phyloP scores from a whole-genome alignment of 2,888 invertebrate genomes.

The Trachelus stipa region DNA sequence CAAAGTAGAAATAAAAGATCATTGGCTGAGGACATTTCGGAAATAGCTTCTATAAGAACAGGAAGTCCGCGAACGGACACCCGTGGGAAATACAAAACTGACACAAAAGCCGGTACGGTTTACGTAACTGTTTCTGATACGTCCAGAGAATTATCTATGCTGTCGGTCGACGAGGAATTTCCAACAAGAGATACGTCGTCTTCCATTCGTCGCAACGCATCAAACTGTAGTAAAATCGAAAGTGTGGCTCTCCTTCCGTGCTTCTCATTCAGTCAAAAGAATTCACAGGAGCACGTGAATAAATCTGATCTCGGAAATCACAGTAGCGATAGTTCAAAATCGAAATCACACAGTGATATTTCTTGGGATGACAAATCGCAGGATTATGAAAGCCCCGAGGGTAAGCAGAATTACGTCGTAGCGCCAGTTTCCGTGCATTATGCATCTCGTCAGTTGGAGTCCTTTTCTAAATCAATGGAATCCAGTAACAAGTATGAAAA shows the following conservation, averaged over 20 bases:
- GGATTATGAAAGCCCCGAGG: slow-evolving; percentile 5
- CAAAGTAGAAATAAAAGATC: slow-evolving; percentile 27
- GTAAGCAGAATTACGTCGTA: slow-evolving; percentile 21
- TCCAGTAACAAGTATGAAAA: not conserved
- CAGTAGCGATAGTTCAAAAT: not conserved
- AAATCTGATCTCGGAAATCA: not conserved
- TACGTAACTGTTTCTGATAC: not conserved
- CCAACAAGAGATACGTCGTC: slow-evolving; percentile 22
- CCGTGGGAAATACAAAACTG: not conserved
- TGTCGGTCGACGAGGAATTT: slow-evolving; percentile 18
- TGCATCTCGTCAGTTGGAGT: slow-evolving; percentile 11
- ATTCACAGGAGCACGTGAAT: not conserved
- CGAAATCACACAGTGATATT: not conserved
- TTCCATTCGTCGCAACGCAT: not conserved
- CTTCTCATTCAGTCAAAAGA: slow-evolving; percentile 25
- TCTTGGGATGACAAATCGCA: not conserved
- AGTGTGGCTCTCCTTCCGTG: slow-evolving; percentile 16
- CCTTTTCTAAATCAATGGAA: not conserved
- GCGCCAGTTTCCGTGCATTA: slow-evolving; percentile 24
- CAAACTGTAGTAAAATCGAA: slow-evolving; percentile 14
- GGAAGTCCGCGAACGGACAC: slow-evolving; percentile 3
- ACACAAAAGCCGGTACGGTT: not conserved
- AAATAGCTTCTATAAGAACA: slow-evolving; percentile 27
- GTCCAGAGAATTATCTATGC: slow-evolving; percentile 16
- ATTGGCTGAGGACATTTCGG: slow-evolving; percentile 37